Percentiles rank a stretch among this genome's conserved stretches.
phyloP scores from a whole-genome alignment of 2,797 vertebrate genomes.

The Trachurus trachurus region DNA sequence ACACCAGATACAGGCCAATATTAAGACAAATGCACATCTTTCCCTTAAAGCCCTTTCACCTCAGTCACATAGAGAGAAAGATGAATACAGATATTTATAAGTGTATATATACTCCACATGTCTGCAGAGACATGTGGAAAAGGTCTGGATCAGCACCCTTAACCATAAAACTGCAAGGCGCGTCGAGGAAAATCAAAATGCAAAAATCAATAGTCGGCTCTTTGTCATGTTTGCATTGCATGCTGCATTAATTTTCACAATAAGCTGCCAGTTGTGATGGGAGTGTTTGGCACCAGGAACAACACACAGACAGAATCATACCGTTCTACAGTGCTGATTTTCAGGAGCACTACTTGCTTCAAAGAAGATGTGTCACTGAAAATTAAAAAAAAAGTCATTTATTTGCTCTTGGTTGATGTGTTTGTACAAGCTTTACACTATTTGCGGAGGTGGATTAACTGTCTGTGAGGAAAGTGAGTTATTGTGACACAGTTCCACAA shows the following conservation, averaged over 20 bases:
- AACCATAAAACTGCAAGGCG: constrained; percentile 30
- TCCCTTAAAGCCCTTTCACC: constrained; percentile 10
- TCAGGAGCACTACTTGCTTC: constrained; percentile 19
- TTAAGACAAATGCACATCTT: constrained; percentile 26
- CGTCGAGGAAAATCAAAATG: constrained; percentile 60
- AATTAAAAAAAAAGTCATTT: constrained; percentile 53
- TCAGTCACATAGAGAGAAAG: not conserved
- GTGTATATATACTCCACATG: not conserved
- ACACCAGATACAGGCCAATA: constrained; percentile 26
- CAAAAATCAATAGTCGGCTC: constrained; percentile 56
- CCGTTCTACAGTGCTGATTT: constrained; percentile 59
- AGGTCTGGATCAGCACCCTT: constrained; percentile 9
- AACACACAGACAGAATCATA: constrained; percentile 56
- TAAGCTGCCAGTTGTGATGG: constrained; percentile 36
- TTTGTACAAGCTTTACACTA: constrained; percentile 31
- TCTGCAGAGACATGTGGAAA: constrained; percentile 27
- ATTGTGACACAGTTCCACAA: constrained; percentile 9
- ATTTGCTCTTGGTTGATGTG: constrained; percentile 40
- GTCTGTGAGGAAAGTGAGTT: constrained; percentile 11
- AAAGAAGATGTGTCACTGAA: constrained; percentile 36
- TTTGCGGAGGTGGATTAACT: constrained; percentile 45
- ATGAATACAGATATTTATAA: constrained; percentile 26
- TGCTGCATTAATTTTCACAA: constrained; percentile 62
- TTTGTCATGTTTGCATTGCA: constrained; percentile 63
- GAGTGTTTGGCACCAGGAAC: constrained; percentile 45